Conservation (phyloP, 2,797 vertebrate genomes). For the Chelon auratus region DNA sequence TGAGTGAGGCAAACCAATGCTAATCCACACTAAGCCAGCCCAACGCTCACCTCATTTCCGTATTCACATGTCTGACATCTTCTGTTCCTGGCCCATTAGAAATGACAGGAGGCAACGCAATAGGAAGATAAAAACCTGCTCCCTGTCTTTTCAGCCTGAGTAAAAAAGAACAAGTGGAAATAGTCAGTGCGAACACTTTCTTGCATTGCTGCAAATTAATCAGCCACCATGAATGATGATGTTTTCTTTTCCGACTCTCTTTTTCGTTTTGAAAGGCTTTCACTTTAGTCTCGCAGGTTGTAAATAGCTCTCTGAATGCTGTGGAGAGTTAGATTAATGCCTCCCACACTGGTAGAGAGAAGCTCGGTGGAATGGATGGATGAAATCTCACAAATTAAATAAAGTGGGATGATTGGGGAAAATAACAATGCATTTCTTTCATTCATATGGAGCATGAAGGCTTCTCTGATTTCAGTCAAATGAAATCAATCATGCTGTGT, state of each 20-base stretch:
- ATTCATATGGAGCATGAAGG: conserved; percentile 38
- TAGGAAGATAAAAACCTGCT: conserved; percentile 56
- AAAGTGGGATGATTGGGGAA: conserved; percentile 55
- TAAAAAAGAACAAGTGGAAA: conserved; percentile 45
- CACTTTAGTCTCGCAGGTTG: conserved; percentile 59
- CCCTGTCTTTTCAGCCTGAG: conserved; percentile 40
- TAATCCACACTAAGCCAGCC: conserved; percentile 68
- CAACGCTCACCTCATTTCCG: conserved; percentile 62
- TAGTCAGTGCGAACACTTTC: conserved; percentile 43
- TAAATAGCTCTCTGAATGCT: conserved; percentile 72
- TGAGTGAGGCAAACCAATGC: conserved; percentile 67
- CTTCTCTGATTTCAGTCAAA: conserved; percentile 63
- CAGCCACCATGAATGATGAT: conserved; percentile 58
- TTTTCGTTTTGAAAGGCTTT: conserved; percentile 64
- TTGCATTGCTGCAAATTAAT: conserved; percentile 66
- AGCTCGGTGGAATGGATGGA: conserved; percentile 30
- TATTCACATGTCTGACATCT: conserved; percentile 70
- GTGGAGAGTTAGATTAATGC: conserved; percentile 64
- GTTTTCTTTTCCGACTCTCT: conserved; percentile 42
- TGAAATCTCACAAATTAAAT: conserved; percentile 58
- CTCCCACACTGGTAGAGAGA: conserved; percentile 42
- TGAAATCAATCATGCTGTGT: conserved; percentile 53
- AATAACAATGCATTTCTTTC: conserved; percentile 63
- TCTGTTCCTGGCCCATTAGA: conserved; percentile 67
- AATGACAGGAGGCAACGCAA: conserved; percentile 62